Evolutionary conservation across 2,888 invertebrate genomes (phyloP).

Genomic region (Saturnia pavonia): DNA sequence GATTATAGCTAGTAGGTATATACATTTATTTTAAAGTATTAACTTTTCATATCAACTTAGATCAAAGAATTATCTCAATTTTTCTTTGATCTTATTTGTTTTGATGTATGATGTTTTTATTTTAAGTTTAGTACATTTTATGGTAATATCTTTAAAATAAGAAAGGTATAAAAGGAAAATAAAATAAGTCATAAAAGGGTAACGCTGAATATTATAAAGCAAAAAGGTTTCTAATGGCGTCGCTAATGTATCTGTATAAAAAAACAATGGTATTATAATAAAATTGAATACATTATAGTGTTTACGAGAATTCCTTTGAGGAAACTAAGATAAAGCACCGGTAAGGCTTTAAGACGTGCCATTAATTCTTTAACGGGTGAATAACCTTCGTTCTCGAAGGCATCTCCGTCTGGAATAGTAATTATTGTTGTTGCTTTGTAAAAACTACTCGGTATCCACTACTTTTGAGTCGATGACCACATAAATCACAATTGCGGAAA

Average conservation of each 20-base stretch:
- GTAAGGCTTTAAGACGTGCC: constrained; percentile 58
- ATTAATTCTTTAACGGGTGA: constrained; percentile 74
- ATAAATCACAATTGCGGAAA: constrained; percentile 33
- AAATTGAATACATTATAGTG: constrained; percentile 43
- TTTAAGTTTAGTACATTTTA: too few species aligned
- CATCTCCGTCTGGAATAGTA: constrained; percentile 72
- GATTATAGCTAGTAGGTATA: too few species aligned
- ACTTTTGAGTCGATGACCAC: constrained; percentile 45
- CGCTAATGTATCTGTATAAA: constrained; percentile 24
- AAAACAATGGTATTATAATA: constrained; percentile 19
- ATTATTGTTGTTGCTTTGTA: constrained; percentile 62
- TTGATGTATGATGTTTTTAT: too few species aligned
- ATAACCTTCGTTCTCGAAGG: constrained; percentile 62
- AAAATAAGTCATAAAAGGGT: neutral
- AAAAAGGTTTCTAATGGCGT: neutral
- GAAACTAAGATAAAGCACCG: constrained; percentile 61
- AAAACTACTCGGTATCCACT: constrained; percentile 48
- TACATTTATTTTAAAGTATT: too few species aligned
- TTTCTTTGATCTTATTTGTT: too few species aligned
- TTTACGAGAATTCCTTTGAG: constrained; percentile 48
- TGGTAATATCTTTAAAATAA: neutral
- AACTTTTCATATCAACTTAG: too few species aligned
- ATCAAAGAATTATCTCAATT: too few species aligned
- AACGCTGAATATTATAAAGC: neutral
- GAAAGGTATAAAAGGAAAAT: neutral